Base-by-base conservation (phyloP, 2,797 vertebrate species). In the Nannoperca australis region DNA sequence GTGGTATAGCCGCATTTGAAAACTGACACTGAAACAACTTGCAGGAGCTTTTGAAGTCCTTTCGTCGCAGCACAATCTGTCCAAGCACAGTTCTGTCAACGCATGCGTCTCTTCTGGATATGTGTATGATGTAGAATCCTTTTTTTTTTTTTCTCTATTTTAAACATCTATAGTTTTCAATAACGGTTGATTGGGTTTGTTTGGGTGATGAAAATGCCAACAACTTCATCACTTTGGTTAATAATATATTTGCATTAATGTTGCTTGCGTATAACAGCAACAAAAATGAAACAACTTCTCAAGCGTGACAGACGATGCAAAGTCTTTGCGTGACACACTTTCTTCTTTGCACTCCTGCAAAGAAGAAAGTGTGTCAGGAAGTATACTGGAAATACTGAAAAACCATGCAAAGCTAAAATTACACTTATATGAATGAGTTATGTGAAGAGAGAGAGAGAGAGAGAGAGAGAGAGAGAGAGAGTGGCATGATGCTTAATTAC, bases 401-500 rank as follows among this genome's bases (percentile, higher is more conserved):
- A 61, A 18, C 38, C 36, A 55, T 4, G 17, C 24, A 24, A 64
- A 66, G 67, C 68, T 81, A 72, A 83, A 82, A 75, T 63, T 76
- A 69, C 27, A 50, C 49, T 58, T 34, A 62, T 22, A 12, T 24
- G 34, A 71, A 70, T 73, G 75, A 85, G 47, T 79, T 70, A 68
- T 69, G 74, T 17, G 64, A 70, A 59, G n/a, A n/a, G n/a, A n/a
- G n/a, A n/a, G n/a, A n/a, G n/a, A n/a, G n/a, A n/a, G n/a, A n/a
- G n/a, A n/a, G n/a, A n/a, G n/a, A n/a, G n/a, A n/a, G 59, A n/a
- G 63, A 12, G 47, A 40, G 63, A 50, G 65, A 65, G 70, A 54
- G 34, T 49, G 59, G 34, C 51, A 17, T 63, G 56, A 53, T 18
- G 30, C 14, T 10, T 81, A 82, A 86, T 89, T 76, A 78, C 1